Evolutionary conservation across 2,797 vertebrate species (phyloP), one percentile per base, ranked within the genome.

Genomic region (Hozukius guyotensis): DNA sequence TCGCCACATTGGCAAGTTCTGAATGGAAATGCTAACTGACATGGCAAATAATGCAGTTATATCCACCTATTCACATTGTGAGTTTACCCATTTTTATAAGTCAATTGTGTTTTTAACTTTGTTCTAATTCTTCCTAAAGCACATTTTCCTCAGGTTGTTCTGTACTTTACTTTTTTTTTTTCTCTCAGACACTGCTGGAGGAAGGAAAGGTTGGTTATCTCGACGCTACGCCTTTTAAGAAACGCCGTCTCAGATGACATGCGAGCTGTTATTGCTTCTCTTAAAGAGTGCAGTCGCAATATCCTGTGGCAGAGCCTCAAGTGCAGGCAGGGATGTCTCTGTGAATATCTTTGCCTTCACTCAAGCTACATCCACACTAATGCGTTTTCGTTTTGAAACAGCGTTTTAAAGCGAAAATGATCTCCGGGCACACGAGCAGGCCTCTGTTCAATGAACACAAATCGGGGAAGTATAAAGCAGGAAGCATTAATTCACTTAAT

Each of bases 241-340:
- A 87, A 74, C 73, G 66, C 77, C 69, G 81, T 63, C 80, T 82
- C 61, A 63, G 85, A 88, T 84, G 87, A 86, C 88, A 92, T 70
- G 86, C 24, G 69, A 91, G 90, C 88, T 63, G 77, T 86, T 89
- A 90, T 89, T 92, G 88, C 80, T 82, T 78, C 80, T 90, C 78
- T 85, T 87, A 80, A 90, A 88, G 78, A 88, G 77, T 74, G 72
- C 60, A 66, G 87, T 49, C 2, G 78, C 72, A 86, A 89, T 85
- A 88, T 93, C 87, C 86, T 76, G 81, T 78, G 74, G 80, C 87
- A 75, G 73, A 79, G 82, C 87, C 78, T 87, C 61, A 12, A 84
- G 84, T 75, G 78, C 65, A 79, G 55, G 27, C 61, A 72, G 75
- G 34, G 61, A 81, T 72, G 82, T 87, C 80, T 85, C 32, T 67